Conservation (phyloP, 2,888 invertebrate species). For the Baccha elongata region DNA sequence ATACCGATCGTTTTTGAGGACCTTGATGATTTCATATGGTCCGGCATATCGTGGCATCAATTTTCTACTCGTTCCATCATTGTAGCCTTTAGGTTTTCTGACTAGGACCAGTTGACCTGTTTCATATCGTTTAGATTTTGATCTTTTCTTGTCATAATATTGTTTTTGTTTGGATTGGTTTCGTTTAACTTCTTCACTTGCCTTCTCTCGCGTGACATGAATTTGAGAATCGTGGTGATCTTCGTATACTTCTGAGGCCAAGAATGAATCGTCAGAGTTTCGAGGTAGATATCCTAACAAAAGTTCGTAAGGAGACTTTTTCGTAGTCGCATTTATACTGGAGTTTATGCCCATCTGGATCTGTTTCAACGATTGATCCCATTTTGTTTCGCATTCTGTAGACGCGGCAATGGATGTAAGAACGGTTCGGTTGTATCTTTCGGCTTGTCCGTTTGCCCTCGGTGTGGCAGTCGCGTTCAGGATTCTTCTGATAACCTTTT, state of each 20-base stretch:
- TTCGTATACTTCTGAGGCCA: background rate
- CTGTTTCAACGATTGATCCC: no score
- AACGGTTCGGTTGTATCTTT: no score
- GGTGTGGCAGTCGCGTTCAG: no score
- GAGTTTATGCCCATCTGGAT: no score
- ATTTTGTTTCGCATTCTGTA: no score
- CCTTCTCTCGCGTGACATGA: background rate
- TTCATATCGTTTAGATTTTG: background rate
- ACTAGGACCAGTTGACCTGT: background rate
- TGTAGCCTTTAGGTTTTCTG: slow-evolving; percentile 2
- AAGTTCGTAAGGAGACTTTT: background rate
- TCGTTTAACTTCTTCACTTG: no score
- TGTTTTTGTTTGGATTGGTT: background rate
- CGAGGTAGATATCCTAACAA: background rate
- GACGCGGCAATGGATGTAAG: no score
- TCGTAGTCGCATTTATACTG: no score
- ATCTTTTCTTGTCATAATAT: background rate
- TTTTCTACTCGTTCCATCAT: slow-evolving; percentile 2
- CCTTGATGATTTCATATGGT: background rate
- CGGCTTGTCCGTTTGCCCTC: no score
- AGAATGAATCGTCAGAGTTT: background rate
- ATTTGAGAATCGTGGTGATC: background rate
- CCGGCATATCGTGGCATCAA: background rate
- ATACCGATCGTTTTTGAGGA: no score
- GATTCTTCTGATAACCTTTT: background rate